These are phyloP conservation scores for Himalopsyche kuldschensis DNA, from an alignment of 2,888 invertebrate species.

Conservation along the genomic window DNA sequence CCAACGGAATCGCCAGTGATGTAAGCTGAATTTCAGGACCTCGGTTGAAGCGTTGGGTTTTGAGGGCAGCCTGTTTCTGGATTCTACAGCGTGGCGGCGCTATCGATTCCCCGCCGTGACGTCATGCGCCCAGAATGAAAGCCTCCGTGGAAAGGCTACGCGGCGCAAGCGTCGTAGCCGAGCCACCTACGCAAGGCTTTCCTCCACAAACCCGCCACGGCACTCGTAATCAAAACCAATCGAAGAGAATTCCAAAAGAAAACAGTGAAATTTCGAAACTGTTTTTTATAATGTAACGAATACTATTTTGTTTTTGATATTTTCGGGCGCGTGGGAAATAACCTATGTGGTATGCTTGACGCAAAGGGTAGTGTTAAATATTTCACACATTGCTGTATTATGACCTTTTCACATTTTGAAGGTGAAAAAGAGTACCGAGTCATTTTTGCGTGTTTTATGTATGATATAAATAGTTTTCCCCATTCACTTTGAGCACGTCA, in stretches of 20 bases:
- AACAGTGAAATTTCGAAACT: neutral
- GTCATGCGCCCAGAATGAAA: constrained; percentile 22
- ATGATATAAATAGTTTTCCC: neutral
- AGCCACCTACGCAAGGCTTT: constrained; percentile 7
- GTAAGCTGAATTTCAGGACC: neutral
- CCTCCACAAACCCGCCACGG: neutral
- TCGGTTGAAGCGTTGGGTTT: neutral
- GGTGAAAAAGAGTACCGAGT: neutral
- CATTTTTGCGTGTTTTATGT: neutral
- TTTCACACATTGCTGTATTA: neutral
- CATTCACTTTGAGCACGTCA: neutral
- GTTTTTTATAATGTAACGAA: neutral
- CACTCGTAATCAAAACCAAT: no score
- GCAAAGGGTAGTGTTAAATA: neutral
- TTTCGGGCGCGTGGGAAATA: no score
- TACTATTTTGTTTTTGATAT: no score
- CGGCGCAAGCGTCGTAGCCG: constrained; percentile 10
- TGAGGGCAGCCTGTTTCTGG: neutral
- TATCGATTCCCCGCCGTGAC: constrained; percentile 26
- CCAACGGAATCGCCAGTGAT: neutral
- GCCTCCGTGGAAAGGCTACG: neutral
- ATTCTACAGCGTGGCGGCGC: constrained; percentile 12
- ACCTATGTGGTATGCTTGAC: no score
- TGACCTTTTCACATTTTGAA: neutral
- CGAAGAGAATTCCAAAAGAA: no score